A percentile compares a stretch with the other conserved stretches of the same genome.
These are phyloP conservation scores for Perca fluviatilis DNA, from an alignment of 2,113 vertebrate genomes.

Conservation along the genomic window DNA sequence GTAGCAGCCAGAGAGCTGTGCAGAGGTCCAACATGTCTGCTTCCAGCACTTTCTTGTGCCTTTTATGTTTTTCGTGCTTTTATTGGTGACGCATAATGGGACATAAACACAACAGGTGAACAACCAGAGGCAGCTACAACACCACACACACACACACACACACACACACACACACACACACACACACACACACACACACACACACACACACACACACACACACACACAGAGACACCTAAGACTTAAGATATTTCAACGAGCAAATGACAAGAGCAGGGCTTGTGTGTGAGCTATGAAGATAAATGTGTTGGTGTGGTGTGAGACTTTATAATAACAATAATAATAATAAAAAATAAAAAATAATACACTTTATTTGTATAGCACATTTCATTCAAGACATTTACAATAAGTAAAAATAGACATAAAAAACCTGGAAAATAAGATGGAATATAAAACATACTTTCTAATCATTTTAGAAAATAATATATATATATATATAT, in stretches of 20 bases:
- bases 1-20: conserved; percentile 61
- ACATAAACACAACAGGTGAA: conserved; percentile 10
- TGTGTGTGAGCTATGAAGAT: not conserved
- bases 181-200: not conserved
- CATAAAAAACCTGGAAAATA: too few relatives aligned
- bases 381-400: too few relatives aligned
- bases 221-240: not conserved
- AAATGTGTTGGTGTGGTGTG: not conserved
- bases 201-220: not conserved
- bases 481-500: too few relatives aligned
- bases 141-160: not conserved
- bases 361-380: too few relatives aligned
- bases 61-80: not conserved
- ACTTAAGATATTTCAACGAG: not conserved
- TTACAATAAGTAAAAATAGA: too few relatives aligned
- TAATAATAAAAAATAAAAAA: too few relatives aligned
- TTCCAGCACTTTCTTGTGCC: not conserved
- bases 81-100: not conserved
- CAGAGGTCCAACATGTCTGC: not conserved
- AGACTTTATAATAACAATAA: too few relatives aligned
- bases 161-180: too few relatives aligned
- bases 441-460: too few relatives aligned
- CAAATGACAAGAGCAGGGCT: not conserved
- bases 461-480: too few relatives aligned
- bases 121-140: not conserved